A percentile compares a stretch with the other conserved stretches of the same genome.
Conservation (phyloP, 2,888 invertebrate genomes). For the Cacoxenus indagator region DNA sequence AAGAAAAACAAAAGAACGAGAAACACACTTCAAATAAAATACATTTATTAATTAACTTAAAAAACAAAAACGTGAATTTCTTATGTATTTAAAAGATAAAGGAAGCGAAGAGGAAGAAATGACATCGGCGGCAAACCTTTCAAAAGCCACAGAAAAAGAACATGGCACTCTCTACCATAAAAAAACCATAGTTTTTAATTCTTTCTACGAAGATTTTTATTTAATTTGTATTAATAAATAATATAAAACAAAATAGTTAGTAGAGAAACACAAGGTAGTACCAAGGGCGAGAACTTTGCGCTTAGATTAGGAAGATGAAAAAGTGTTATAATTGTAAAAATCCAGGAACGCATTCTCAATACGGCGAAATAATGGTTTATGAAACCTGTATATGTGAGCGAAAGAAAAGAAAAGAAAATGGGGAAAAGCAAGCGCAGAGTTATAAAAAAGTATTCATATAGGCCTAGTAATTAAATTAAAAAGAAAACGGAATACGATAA, state of each 20-base stretch:
- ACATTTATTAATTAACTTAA: slow-evolving; percentile 47
- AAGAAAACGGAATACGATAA: slow-evolving; percentile 3
- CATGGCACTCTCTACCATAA: no score
- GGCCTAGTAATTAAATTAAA: slow-evolving; percentile 20
- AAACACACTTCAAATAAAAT: slow-evolving; percentile 54
- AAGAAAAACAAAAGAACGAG: slow-evolving; percentile 1
- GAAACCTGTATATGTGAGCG: background rate
- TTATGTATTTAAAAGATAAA: slow-evolving; percentile 32
- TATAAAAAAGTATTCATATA: slow-evolving; percentile 12
- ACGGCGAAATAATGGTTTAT: background rate
- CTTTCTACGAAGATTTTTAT: slow-evolving; percentile 39
- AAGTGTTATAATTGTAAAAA: slow-evolving; percentile 31
- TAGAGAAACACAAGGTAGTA: slow-evolving; percentile 35
- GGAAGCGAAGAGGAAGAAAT: slow-evolving; percentile 29
- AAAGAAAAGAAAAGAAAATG: slow-evolving; percentile 2
- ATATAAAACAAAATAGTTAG: slow-evolving; percentile 25
- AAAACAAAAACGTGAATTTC: slow-evolving; percentile 37
- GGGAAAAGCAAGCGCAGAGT: background rate
- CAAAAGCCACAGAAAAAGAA: no score
- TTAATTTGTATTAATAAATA: slow-evolving; percentile 49
- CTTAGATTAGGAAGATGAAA: background rate
- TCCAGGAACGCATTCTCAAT: slow-evolving; percentile 15
- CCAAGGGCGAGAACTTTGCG: background rate
- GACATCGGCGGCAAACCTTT: slow-evolving; percentile 30
- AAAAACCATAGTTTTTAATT: background rate